Evolutionary conservation across 2,113 vertebrate species (phyloP).

Genomic region (Sisor rabdophorus): DNA sequence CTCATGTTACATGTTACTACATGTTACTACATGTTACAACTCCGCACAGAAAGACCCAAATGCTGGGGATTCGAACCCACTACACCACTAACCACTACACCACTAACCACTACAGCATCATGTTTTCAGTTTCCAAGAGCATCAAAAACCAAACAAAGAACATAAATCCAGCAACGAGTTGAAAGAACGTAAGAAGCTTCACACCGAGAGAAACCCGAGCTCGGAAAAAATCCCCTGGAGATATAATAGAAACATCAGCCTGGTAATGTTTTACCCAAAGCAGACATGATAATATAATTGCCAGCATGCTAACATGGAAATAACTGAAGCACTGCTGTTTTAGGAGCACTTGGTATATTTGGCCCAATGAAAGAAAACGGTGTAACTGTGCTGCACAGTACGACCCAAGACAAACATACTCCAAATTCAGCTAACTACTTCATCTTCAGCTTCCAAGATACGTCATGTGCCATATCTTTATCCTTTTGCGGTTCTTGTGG

Average conservation of each 20-base stretch:
- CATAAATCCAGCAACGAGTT: neutral
- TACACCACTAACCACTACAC: too few species aligned
- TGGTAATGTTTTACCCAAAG: neutral
- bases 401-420: constrained; percentile 22
- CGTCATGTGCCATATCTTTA: constrained; percentile 19
- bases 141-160: too few species aligned
- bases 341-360: constrained; percentile 26
- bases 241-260: neutral
- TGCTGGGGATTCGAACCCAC: too few species aligned
- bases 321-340: constrained; percentile 21
- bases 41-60: too few species aligned
- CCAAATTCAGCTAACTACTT: constrained; percentile 18
- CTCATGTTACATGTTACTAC: too few species aligned
- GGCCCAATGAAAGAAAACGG: neutral
- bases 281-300: neutral
- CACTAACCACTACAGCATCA: too few species aligned
- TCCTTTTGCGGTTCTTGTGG: constrained; percentile 9
- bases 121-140: too few species aligned
- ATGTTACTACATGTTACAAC: too few species aligned
- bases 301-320: neutral
- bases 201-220: neutral
- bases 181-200: neutral
- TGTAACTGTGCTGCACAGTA: constrained; percentile 7
- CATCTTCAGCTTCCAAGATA: constrained; percentile 24
- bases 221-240: neutral